Conservation (phyloP, 1,140 invertebrate genomes). For the Drosophila orosa region DNA sequence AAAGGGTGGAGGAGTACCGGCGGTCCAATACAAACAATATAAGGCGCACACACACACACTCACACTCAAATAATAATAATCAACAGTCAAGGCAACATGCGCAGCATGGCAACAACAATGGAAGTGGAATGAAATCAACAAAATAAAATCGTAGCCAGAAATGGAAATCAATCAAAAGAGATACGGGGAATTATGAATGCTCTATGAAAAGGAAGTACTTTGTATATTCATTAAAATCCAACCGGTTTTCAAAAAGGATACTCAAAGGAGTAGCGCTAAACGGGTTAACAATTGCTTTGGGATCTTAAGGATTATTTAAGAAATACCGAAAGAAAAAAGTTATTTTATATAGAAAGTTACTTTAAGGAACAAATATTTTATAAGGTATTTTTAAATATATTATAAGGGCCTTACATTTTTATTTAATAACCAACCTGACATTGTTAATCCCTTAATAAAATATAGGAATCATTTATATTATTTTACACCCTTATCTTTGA, state of each 20-base stretch:
- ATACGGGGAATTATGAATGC: constrained; percentile 22
- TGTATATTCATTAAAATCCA: neutral
- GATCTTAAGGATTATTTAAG: neutral
- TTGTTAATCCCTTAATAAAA: no score
- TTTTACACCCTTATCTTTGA: no score
- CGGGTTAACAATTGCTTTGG: neutral
- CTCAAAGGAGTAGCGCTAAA: neutral
- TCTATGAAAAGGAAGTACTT: constrained; percentile 1
- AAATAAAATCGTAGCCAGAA: constrained; percentile 47
- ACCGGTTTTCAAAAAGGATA: constrained; percentile 1
- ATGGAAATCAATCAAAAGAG: constrained; percentile 40
- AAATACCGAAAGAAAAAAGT: neutral
- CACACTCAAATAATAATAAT: constrained; percentile 27
- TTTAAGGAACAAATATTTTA: no score
- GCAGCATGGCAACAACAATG: constrained; percentile 58
- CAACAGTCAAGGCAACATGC: constrained; percentile 57
- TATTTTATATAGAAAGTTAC: no score
- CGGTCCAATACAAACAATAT: constrained; percentile 62
- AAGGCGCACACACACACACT: constrained; percentile 28
- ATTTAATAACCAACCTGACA: no score
- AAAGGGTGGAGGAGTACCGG: constrained; percentile 4
- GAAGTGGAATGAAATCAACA: constrained; percentile 54
- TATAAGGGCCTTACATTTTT: no score
- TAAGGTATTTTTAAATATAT: no score
- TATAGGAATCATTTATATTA: no score